Evolutionary conservation across 2,888 invertebrate species (phyloP), one percentile per base, ranked within the genome.

Genomic region (Acleris cristana): DNA sequence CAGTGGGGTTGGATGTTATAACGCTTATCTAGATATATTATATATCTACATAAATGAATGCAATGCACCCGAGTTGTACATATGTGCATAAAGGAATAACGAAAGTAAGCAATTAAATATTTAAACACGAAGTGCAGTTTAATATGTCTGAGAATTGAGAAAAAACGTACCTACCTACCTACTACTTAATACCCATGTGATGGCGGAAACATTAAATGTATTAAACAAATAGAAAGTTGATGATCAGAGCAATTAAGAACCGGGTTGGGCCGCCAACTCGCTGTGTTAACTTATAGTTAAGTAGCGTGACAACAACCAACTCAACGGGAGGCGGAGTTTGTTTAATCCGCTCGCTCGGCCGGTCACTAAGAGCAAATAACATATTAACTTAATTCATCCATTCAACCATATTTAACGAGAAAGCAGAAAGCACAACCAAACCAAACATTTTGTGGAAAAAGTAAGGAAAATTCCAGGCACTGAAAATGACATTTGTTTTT

Each of bases 241-340:
- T 77, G 81, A 84, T 79, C 72, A 72, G 76, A 77, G 80, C 76
- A 79, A 81, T 81, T 80, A 76, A 73, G 77, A 82, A 81, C 82
- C 81, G 79, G 81, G 78, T 75, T 65, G 73, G 69, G 74, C 71
- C 74, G 64, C 65, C 68, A 75, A 67, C 73, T 70, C 64, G 73
- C 63, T 78, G 74, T 79, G 73, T 64, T 69, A 61, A 71, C 74
- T 72, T 70, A 71, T 65, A 72, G 77, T 79, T 81, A 86, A 88
- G 87, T 88, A 83, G 78, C 86, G 83, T 87, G 84, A 86, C 79
- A 69, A 72, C 69, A 66, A 57, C 70, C 72, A 72, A 70, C 69
- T 65, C 55, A 69, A 72, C 71, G 71, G 65, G 64, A 60, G 69
- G 52, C 64, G 45, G 65, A 69, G 61, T 69, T 68, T 74, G 70